Conservation (phyloP, 2,888 invertebrate species). For the Girardia tigrina region DNA sequence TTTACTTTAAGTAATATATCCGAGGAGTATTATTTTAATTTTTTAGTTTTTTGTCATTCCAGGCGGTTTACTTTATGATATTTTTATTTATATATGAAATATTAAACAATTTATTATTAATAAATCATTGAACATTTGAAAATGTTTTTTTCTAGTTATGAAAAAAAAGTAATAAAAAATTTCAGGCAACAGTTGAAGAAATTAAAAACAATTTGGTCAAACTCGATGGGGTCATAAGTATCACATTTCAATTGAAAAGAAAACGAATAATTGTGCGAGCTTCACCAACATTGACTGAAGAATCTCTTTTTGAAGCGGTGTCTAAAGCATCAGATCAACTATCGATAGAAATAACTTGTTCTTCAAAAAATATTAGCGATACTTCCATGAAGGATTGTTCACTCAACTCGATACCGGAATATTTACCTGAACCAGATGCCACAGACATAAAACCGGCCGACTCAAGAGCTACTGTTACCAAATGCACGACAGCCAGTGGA, state of each 20-base stretch:
- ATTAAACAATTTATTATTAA: no score
- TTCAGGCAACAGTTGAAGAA: neutral
- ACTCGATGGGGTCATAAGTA: neutral
- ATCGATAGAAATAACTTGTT: neutral
- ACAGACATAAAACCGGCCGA: neutral
- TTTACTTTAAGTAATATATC: no score
- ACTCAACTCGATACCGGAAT: neutral
- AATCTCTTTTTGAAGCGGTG: neutral
- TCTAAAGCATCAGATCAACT: neutral
- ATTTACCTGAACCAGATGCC: neutral
- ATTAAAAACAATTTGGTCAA: neutral
- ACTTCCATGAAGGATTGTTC: neutral
- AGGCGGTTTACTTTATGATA: no score
- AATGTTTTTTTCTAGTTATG: no score
- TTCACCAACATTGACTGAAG: neutral
- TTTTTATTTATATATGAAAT: no score
- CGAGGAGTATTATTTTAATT: no score
- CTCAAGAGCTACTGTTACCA: neutral
- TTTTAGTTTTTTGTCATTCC: no score
- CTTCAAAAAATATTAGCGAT: neutral
- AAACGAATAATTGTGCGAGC: neutral
- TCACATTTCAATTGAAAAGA: neutral
- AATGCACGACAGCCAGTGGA: neutral
- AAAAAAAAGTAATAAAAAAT: no score
- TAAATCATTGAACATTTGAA: no score